Conservation (phyloP, 2,113 vertebrate species). For the Nyctereutes procyonoides region DNA sequence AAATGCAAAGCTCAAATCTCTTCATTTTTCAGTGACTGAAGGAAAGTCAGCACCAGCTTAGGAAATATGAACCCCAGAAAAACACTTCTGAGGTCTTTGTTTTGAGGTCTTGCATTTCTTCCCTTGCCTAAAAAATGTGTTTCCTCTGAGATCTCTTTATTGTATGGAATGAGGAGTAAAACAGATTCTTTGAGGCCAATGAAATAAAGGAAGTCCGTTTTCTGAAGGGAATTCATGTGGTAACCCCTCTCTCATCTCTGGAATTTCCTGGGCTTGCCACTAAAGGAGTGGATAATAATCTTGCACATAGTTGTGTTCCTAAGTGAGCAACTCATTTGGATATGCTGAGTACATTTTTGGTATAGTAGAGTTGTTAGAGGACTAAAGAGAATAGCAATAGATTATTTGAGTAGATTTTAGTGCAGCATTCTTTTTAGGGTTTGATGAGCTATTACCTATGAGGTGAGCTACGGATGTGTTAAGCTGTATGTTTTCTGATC, state of each 20-base stretch:
- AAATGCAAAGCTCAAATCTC: background rate
- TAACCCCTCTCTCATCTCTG: background rate
- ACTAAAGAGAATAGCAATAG: background rate
- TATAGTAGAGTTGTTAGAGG: background rate
- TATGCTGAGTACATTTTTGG: background rate
- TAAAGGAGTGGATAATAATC: background rate
- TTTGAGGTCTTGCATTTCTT: background rate
- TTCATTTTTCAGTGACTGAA: background rate
- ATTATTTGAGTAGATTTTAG: background rate
- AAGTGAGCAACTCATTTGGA: background rate
- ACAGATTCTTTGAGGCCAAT: background rate
- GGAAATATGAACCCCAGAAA: background rate
- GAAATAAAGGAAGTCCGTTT: background rate
- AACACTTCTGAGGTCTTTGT: background rate
- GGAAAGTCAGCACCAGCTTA: background rate
- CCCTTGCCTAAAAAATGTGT: background rate
- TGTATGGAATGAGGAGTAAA: background rate
- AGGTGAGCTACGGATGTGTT: background rate
- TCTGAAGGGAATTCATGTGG: background rate
- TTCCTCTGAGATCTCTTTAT: background rate
- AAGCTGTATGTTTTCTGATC: background rate
- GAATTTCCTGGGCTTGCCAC: background rate
- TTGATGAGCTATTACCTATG: background rate
- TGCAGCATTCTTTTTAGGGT: background rate
- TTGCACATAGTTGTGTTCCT: background rate